These are phyloP conservation scores for Rhynchotus rufescens DNA, from an alignment of 2,797 vertebrate species.

Conservation along the genomic window DNA sequence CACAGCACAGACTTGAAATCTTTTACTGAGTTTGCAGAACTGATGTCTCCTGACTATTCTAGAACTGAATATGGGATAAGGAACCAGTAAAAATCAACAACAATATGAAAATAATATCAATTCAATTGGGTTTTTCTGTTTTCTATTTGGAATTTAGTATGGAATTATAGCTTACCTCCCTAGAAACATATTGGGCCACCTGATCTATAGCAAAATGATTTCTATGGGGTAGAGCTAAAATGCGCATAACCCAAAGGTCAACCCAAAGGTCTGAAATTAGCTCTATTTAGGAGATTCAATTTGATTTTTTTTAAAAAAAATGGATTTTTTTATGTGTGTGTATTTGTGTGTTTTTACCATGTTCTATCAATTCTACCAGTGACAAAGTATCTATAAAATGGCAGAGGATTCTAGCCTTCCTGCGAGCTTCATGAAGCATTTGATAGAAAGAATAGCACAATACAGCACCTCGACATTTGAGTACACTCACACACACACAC, in stretches of 20 bases:
- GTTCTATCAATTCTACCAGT: not conserved
- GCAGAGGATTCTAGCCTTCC: not conserved
- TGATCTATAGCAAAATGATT: not conserved
- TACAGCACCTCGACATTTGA: not conserved
- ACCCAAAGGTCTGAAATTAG: not conserved
- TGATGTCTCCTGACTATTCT: not conserved
- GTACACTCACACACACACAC: fast-evolving
- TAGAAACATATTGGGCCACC: not conserved
- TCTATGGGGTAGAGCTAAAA: not conserved
- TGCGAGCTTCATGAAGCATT: not conserved
- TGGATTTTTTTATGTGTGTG: not conserved
- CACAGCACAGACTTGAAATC: not conserved
- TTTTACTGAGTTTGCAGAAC: not conserved
- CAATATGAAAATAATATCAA: not conserved
- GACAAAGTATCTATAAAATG: not conserved
- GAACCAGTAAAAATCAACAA: not conserved
- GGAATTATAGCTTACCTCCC: not conserved
- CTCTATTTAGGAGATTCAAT: not conserved
- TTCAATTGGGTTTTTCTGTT: not conserved
- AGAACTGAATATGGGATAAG: not conserved
- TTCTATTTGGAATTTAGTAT: not conserved
- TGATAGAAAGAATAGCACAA: not conserved
- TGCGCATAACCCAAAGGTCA: not conserved
- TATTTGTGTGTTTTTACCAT: not conserved
- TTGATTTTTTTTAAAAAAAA: not conserved